A percentile compares a stretch with the other conserved stretches of the same genome.
Evolutionary conservation across 1,140 invertebrate species (phyloP).

Genomic region (Nilaparvata lugens): DNA sequence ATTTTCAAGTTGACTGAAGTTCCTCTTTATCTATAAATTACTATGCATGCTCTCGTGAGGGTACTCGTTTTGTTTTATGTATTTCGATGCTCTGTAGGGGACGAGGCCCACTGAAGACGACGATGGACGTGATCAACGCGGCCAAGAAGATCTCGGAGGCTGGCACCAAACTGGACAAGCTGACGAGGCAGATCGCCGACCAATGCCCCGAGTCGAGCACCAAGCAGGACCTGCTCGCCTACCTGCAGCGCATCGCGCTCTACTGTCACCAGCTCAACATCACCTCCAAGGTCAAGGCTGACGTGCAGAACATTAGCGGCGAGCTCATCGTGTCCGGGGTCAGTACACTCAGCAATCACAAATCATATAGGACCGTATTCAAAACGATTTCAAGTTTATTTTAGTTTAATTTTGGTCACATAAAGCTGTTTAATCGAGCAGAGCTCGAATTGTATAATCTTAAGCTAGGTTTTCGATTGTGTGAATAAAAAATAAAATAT

Average conservation of each 20-base stretch:
- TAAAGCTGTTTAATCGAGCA: no score
- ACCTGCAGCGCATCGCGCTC: conserved; percentile 90
- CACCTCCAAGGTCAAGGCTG: conserved; percentile 98
- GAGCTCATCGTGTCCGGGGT: conserved; percentile 95
- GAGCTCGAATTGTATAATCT: no score
- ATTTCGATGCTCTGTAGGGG: conserved; percentile 50
- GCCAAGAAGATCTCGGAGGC: conserved; percentile 99
- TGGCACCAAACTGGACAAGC: conserved; percentile 91
- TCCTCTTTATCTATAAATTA: no score
- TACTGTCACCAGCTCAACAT: conserved; percentile 99
- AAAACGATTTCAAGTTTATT: no score
- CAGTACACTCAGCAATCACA: conserved; percentile 29
- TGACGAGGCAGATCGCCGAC: conserved; percentile 94
- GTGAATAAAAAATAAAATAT: no score
- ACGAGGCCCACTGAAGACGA: conserved; percentile 93
- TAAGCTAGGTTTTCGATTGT: not conserved
- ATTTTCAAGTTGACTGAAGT: no score
- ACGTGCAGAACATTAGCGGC: conserved; percentile 97
- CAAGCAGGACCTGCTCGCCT: conserved; percentile 90
- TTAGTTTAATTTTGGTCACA: no score
- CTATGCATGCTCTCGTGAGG: no score
- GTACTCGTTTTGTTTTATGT: not conserved
- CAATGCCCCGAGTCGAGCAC: conserved; percentile 94
- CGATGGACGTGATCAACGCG: conserved; percentile 99
- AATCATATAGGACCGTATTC: no score